Conservation (phyloP, 2,797 vertebrate species). For the Antrozous pallidus region DNA sequence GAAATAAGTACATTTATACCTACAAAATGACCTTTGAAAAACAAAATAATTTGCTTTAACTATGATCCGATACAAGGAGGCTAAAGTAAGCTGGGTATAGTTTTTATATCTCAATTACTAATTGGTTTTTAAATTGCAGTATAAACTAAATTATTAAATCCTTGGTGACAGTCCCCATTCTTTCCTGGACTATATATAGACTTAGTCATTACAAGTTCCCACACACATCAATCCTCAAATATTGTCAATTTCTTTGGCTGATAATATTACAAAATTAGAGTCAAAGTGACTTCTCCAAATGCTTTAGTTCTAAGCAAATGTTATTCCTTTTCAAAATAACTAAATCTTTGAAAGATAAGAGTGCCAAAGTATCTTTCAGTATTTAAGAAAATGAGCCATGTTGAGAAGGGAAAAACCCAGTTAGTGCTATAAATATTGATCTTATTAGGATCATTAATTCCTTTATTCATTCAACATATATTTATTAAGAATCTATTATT, state of each 20-base stretch:
- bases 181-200: not conserved
- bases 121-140: not conserved
- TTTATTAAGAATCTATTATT: not conserved
- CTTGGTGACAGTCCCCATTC: not conserved
- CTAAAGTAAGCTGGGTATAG: not conserved
- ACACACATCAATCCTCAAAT: not conserved
- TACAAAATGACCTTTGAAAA: not conserved
- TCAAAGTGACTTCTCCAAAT: not conserved
- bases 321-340: not conserved
- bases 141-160: not conserved
- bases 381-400: not conserved
- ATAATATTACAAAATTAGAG: not conserved
- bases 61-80: not conserved
- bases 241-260: not conserved
- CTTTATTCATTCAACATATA: not conserved
- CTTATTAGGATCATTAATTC: not conserved
- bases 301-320: not conserved
- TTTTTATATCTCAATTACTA: not conserved
- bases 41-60: not conserved
- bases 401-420: not conserved
- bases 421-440: not conserved
- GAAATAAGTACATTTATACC: not conserved
- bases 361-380: not conserved
- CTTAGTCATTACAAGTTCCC: not conserved
- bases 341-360: not conserved